Conservation (phyloP, 2,888 invertebrate species). For the Euzophera pinguis region DNA sequence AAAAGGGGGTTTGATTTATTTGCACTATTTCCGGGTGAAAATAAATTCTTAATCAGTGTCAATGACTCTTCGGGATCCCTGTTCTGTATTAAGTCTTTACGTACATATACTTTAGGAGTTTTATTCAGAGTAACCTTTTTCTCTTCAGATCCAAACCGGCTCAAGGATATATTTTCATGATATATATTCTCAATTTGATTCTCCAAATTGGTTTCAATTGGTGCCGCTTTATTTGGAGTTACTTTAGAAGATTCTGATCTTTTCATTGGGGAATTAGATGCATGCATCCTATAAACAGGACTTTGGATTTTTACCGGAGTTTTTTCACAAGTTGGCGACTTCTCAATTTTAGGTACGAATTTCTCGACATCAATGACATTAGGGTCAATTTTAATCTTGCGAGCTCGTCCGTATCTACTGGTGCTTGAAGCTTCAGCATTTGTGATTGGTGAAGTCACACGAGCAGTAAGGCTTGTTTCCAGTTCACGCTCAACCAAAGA, state of each 20-base stretch:
- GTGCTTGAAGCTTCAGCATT: conserved; percentile 45
- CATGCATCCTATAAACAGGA: conserved; percentile 62
- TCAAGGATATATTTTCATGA: conserved; percentile 56
- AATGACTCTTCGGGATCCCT: conserved; percentile 56
- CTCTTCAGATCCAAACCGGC: conserved; percentile 52
- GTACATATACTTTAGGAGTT: conserved; percentile 57
- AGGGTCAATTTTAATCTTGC: conserved; percentile 69
- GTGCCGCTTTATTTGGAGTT: conserved; percentile 23
- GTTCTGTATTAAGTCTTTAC: conserved; percentile 65
- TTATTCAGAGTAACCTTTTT: conserved; percentile 42
- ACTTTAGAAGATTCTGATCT: conserved; percentile 33
- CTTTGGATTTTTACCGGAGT: conserved; percentile 45
- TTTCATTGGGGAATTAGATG: conserved; percentile 58
- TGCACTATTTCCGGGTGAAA: conserved; percentile 50
- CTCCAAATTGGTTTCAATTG: conserved; percentile 36
- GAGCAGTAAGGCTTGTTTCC: conserved; percentile 63
- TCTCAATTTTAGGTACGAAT: conserved; percentile 37
- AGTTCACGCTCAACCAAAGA: conserved; percentile 67
- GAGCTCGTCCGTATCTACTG: conserved; percentile 81
- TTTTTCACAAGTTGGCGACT: conserved; percentile 42
- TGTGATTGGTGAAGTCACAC: conserved; percentile 55
- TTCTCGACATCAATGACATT: conserved; percentile 63
- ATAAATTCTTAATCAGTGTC: conserved; percentile 58
- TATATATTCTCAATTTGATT: conserved; percentile 61
- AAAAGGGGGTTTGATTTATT: conserved; percentile 36